These are phyloP conservation scores for Rhyacophila brunnea DNA, from an alignment of 1,140 invertebrate species.

Conservation along the genomic window DNA sequence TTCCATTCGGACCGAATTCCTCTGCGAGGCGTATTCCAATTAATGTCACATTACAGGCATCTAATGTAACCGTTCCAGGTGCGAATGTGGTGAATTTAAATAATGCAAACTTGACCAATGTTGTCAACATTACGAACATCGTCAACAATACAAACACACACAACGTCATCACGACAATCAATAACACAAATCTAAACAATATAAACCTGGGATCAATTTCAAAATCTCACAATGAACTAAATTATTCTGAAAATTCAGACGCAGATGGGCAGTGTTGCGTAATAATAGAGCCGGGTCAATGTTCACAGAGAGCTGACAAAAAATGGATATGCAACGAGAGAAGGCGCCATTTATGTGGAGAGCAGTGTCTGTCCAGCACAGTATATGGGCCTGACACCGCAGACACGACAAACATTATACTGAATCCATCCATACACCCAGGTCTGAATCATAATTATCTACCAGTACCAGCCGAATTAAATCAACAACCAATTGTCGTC, in stretches of 20 bases:
- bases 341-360: constrained; percentile 7
- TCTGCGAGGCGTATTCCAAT: background rate
- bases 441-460: background rate
- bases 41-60: background rate
- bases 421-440: background rate
- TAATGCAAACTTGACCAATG: background rate
- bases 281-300: background rate
- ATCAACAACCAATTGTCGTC: background rate
- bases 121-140: constrained; percentile 5
- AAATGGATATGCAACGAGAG: constrained; percentile 2
- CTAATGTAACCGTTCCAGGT: no score
- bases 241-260: background rate
- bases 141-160: constrained; percentile 2
- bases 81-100: no score
- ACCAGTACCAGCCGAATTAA: background rate
- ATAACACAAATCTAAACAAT: constrained; percentile 4
- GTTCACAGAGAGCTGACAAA: background rate
- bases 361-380: background rate
- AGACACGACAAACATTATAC: background rate
- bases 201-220: background rate
- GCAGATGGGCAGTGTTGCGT: background rate
- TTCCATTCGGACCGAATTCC: background rate
- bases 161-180: constrained; percentile 3
- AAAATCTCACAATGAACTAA: background rate
- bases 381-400: background rate